These are phyloP conservation scores for Akabosia matsudoensis DNA, from an alignment of 1,140 invertebrate species.

Conservation along the genomic window DNA sequence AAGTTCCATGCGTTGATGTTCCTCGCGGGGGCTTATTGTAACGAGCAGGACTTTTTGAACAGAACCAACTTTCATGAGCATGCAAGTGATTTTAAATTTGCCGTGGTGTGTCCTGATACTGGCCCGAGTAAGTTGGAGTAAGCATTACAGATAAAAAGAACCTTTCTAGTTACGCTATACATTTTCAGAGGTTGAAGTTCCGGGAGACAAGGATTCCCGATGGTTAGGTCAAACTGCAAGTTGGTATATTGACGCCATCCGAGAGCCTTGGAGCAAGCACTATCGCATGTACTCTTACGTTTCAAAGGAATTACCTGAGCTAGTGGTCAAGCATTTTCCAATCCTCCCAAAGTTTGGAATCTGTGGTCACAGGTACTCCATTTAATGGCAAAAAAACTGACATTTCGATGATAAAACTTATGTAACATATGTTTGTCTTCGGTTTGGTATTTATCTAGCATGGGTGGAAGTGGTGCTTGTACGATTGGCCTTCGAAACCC, in stretches of 20 bases:
- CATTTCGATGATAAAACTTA: too few relatives aligned
- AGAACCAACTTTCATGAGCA: constrained; percentile 92
- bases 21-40: constrained; percentile 10
- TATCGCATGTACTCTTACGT: constrained; percentile 97
- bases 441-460: too few relatives aligned
- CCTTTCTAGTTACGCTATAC: neutral
- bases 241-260: constrained; percentile 90
- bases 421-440: too few relatives aligned
- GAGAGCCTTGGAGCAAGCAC: constrained; percentile 87
- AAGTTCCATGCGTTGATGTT: constrained; percentile 18
- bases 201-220: constrained; percentile 83
- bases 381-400: neutral
- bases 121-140: constrained; percentile 34
- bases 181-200: constrained; percentile 69
- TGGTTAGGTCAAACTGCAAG: constrained; percentile 94
- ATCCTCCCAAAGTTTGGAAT: constrained; percentile 46
- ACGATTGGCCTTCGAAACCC: constrained; percentile 90
- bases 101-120: constrained; percentile 63
- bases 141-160: neutral
- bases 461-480: constrained; percentile 96
- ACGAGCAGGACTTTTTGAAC: constrained; percentile 72
- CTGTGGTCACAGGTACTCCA: constrained; percentile 50
- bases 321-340: constrained; percentile 63
- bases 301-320: constrained; percentile 75
- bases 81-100: constrained; percentile 74